Conservation (phyloP, 2,888 invertebrate genomes). For the Torymus texanus region DNA sequence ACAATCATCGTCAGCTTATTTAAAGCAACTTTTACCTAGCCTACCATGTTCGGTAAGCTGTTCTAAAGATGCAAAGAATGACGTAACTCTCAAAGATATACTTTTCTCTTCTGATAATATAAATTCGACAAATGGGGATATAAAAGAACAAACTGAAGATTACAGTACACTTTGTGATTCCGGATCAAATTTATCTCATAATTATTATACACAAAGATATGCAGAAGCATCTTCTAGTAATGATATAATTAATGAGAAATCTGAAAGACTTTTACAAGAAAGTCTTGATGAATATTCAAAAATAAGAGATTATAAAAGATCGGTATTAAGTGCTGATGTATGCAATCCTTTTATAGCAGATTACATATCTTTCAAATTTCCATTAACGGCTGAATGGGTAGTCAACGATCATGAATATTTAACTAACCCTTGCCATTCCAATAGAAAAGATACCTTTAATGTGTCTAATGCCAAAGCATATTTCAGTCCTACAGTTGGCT, state of each 20-base stretch:
- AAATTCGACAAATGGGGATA: conserved; percentile 60
- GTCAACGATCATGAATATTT: conserved; percentile 11
- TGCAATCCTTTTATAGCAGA: conserved; percentile 59
- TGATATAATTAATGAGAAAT: conserved; percentile 22
- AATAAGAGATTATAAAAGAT: conserved; percentile 29
- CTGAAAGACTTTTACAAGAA: conserved; percentile 4
- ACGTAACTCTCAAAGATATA: conserved; percentile 68
- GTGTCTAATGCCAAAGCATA: conserved; percentile 15
- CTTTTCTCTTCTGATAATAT: conserved; percentile 60
- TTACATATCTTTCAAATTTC: conserved; percentile 59
- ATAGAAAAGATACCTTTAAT: conserved; percentile 23
- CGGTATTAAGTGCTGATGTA: conserved; percentile 59
- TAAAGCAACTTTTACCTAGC: conserved; percentile 82
- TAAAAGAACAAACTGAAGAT: conserved; percentile 56
- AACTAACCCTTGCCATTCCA: conserved; percentile 11
- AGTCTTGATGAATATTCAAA: conserved; percentile 19
- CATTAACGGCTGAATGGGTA: conserved; percentile 62
- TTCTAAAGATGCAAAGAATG: conserved; percentile 82
- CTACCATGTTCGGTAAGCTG: conserved; percentile 82
- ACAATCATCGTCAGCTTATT: conserved; percentile 70
- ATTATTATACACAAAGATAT: conserved; percentile 30
- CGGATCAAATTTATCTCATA: conserved; percentile 12
- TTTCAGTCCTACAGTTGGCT: conserved; percentile 47
- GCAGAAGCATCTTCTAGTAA: neutral
- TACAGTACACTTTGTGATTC: conserved; percentile 9